These are phyloP conservation scores for Brachyrhaphis roseni DNA, from an alignment of 2,797 vertebrate genomes.

Conservation along the genomic window DNA sequence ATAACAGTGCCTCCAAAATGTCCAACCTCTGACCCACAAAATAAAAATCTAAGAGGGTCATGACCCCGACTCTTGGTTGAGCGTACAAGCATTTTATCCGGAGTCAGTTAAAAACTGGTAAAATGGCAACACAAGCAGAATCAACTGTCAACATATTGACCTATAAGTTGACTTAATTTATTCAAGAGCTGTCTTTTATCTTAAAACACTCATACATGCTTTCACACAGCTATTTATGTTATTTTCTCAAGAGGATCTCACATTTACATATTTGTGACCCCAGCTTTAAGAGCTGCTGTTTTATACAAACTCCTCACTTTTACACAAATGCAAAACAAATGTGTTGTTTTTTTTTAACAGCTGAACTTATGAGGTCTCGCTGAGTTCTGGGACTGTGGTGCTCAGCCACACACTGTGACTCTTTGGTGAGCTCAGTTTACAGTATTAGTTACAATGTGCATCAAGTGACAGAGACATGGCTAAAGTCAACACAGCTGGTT, in stretches of 20 bases:
- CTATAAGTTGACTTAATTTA: not conserved
- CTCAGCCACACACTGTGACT: not conserved
- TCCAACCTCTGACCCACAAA: not conserved
- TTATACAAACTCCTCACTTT: not conserved
- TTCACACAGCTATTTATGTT: not conserved
- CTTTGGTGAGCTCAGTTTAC: conserved; percentile 48
- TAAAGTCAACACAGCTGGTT: conserved; percentile 44
- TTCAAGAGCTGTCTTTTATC: not conserved
- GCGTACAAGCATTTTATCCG: not conserved
- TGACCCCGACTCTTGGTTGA: not conserved
- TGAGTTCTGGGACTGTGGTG: not conserved
- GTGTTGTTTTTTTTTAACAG: not conserved
- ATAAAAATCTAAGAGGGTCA: not conserved
- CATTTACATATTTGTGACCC: not conserved
- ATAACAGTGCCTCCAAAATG: not conserved
- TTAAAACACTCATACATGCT: not conserved
- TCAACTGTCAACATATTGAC: not conserved
- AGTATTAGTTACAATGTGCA: conserved; percentile 55
- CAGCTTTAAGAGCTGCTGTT: not conserved
- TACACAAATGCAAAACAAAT: not conserved
- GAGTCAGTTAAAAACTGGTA: not conserved
- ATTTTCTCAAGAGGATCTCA: not conserved
- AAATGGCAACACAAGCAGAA: not conserved
- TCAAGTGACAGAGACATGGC: conserved; percentile 39
- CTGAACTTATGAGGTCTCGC: not conserved